These are phyloP conservation scores for Drosophila anomalata DNA, from an alignment of 2,888 invertebrate genomes.

Conservation along the genomic window DNA sequence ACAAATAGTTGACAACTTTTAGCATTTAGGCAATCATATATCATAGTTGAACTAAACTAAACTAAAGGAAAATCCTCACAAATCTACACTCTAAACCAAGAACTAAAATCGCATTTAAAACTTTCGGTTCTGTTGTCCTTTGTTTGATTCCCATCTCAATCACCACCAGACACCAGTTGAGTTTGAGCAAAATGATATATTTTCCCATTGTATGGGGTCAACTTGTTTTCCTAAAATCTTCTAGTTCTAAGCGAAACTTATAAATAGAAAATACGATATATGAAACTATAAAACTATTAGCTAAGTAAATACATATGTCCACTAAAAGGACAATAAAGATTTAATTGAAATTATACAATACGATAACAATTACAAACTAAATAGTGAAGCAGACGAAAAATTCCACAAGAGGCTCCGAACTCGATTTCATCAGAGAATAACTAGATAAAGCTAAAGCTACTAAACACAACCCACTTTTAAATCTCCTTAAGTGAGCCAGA, in stretches of 20 bases:
- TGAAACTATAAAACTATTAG: conserved; percentile 57
- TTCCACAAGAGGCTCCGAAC: conserved; percentile 10
- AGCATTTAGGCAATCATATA: conserved; percentile 78
- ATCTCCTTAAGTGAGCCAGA: conserved; percentile 62
- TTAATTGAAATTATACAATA: conserved; percentile 55
- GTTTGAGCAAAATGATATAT: conserved; percentile 40
- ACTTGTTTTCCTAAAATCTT: conserved; percentile 68
- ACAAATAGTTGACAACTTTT: conserved; percentile 64
- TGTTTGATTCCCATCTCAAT: conserved; percentile 5
- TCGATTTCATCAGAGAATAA: conserved; percentile 28
- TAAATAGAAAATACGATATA: conserved; percentile 31
- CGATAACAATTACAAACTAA: conserved; percentile 47
- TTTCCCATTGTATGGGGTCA: conserved; percentile 39
- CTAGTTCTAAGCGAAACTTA: conserved; percentile 52
- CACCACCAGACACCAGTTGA: conserved; percentile 46
- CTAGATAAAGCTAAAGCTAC: conserved; percentile 50
- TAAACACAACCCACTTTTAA: conserved; percentile 55
- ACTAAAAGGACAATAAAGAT: conserved; percentile 78
- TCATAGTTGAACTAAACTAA: conserved; percentile 70
- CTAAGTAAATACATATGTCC: conserved; percentile 72
- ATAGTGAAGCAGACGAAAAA: conserved; percentile 4
- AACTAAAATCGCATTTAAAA: conserved; percentile 71
- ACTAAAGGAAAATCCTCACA: conserved; percentile 37
- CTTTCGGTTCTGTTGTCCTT: conserved; percentile 64
- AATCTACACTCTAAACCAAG: conserved; percentile 50